A percentile compares a stretch with the other conserved stretches of the same genome.
These are phyloP conservation scores for Simalia tracyae DNA, from an alignment of 2,797 vertebrate species.

Conservation along the genomic window DNA sequence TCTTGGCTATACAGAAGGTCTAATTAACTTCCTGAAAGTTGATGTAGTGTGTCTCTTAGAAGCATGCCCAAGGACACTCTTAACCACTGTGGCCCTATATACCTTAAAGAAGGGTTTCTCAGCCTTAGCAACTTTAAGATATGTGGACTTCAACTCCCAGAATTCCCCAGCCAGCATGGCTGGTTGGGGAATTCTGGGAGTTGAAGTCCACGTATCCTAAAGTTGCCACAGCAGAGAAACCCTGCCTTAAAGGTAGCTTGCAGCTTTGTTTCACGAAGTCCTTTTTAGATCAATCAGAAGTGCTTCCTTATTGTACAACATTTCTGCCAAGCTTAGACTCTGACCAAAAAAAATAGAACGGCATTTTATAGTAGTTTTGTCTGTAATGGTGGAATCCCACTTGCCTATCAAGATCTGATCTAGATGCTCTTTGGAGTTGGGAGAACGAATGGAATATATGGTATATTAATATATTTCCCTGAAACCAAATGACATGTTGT, in stretches of 20 bases:
- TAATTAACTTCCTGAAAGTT: neutral
- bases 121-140: neutral
- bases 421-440: neutral
- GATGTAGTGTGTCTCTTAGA: neutral
- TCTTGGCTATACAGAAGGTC: slow-evolving; percentile 26
- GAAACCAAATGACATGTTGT: neutral
- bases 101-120: neutral
- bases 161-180: neutral
- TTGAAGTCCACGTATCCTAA: no score
- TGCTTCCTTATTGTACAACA: neutral
- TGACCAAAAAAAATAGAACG: neutral
- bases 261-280: neutral
- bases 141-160: neutral
- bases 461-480: neutral
- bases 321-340: neutral
- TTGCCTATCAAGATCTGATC: neutral
- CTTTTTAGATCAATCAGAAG: neutral
- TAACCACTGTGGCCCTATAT: neutral
- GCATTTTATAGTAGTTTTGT: neutral
- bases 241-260: neutral
- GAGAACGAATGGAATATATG: neutral
- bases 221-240: no score
- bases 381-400: neutral
- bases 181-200: no score
- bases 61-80: neutral